Evolutionary conservation across 2,797 vertebrate genomes (phyloP).

Genomic region (Syndactyla subalaris): DNA sequence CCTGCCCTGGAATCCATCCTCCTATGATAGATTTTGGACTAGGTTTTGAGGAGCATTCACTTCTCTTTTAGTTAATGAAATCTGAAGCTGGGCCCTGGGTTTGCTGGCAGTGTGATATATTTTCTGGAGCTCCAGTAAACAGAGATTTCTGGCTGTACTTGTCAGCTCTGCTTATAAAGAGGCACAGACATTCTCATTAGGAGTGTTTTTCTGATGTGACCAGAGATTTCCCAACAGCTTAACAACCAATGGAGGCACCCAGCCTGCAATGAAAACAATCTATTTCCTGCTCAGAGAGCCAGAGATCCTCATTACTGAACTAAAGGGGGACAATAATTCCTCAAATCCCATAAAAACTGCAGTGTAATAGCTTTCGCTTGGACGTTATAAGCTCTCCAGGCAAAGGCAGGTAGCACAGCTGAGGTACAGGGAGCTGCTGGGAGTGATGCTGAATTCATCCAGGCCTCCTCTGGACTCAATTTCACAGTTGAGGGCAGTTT

Average conservation of each 20-base stretch:
- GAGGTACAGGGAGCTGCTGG: not conserved
- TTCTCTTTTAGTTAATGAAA: not conserved
- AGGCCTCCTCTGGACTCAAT: not conserved
- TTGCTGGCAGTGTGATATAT: not conserved
- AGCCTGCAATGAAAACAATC: not conserved
- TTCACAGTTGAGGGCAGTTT: not conserved
- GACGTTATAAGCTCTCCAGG: not conserved
- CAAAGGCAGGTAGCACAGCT: not conserved
- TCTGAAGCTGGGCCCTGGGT: not conserved
- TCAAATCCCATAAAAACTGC: not conserved
- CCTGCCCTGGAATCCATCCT: not conserved
- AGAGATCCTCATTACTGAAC: not conserved
- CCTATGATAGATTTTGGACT: accelerated
- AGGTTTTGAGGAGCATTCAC: not conserved
- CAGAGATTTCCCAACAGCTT: not conserved
- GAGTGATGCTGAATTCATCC: not conserved
- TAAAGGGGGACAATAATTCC: not conserved
- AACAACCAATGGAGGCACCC: accelerated
- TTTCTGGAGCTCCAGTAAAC: not conserved
- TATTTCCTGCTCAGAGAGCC: not conserved
- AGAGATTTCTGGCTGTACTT: not conserved
- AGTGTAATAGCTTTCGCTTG: not conserved
- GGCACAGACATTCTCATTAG: not conserved
- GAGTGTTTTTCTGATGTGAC: not conserved
- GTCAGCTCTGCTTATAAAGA: not conserved